Base-by-base conservation (phyloP, 2,113 vertebrate genomes). In the Electrona antarctica region DNA sequence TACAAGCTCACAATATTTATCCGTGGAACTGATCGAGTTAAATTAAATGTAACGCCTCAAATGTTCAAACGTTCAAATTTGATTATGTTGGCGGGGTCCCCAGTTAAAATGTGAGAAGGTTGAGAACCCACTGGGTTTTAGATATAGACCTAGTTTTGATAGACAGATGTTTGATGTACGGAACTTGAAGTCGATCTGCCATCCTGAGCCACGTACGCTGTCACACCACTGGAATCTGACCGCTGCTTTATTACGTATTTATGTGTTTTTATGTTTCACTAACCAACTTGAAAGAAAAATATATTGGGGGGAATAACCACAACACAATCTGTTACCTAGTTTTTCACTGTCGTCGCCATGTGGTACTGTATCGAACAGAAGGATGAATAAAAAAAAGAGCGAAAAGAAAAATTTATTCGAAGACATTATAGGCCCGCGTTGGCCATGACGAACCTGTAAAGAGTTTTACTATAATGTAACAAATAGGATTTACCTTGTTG, bases 121-220 rank as follows among this genome's bases (percentile, higher is more conserved):
- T 41, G 33, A 2, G 33, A 41, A 41, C 33, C 21, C 33, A 41
- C 33, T 41, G 33, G 68, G 72, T 80, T 71, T 68, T 46, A 47
- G 33, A 41, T 21, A 60, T n/a, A 28, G 0, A 7, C 50, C 46
- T 59, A 71, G 81, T 63, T 61, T 86, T 92, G 91, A 90, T 91
- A 82, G 21, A 84, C 78, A 64, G 83, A 88, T 68, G 89, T 91
- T 93, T 81, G 74, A 54, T 67, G 83, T 81, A 88, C 91, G 93
- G 90, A 91, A 85, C 78, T 85, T 46, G 50, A 92, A 92, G 21
- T 21, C 91, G 92, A 95, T 93, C 96, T 98, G 96, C 96, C 95
- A 94, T 92, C 94, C 97, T 98, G 96, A 98, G 97, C 97, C 97
- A 41, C 5, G 33, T 6, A 96, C 92, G 93, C 93, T 78, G 93